phyloP scores from a whole-genome alignment of 2,888 invertebrate species.

The Cheilosia vulpina region DNA sequence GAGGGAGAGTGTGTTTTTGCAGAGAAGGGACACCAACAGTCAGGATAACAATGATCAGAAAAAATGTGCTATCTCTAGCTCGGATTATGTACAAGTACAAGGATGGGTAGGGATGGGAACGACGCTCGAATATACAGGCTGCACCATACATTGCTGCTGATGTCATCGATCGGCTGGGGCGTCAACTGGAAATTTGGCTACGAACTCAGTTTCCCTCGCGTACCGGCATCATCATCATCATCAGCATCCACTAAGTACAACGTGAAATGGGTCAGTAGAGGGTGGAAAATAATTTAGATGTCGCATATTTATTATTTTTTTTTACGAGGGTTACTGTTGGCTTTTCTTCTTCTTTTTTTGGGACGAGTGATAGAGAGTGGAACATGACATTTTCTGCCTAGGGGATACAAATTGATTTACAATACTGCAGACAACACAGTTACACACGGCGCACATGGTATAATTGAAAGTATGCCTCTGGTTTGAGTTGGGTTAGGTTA shows the following conservation, averaged over 20 bases:
- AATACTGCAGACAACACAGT: not conserved
- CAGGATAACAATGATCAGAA: slow-evolving; percentile 5
- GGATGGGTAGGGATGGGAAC: slow-evolving; percentile 20
- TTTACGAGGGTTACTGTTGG: slow-evolving; percentile 12
- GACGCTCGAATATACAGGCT: slow-evolving; percentile 33
- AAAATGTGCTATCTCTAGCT: slow-evolving; percentile 39
- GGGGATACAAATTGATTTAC: slow-evolving; percentile 6
- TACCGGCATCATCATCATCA: slow-evolving; percentile 5
- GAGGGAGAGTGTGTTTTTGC: not conserved
- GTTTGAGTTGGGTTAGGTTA: not conserved
- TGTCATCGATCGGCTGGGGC: slow-evolving; percentile 59
- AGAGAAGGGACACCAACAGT: slow-evolving; percentile 22
- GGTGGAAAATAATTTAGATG: slow-evolving; percentile 53
- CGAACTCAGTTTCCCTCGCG: slow-evolving; percentile 29
- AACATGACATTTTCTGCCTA: not conserved
- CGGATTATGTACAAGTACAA: slow-evolving; percentile 27
- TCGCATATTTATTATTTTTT: slow-evolving; percentile 43
- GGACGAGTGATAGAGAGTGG: not conserved
- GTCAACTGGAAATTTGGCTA: slow-evolving; percentile 62
- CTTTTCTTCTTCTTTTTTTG: not conserved
- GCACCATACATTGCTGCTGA: slow-evolving; percentile 30
- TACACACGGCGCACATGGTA: not conserved
- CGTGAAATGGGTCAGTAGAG: slow-evolving; percentile 73
- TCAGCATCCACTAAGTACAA: slow-evolving; percentile 27
- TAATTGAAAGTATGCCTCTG: not conserved